Percentiles rank a stretch among this genome's conserved stretches.
These are phyloP conservation scores for Spheniscus humboldti DNA, from an alignment of 2,797 vertebrate genomes.

Conservation along the genomic window DNA sequence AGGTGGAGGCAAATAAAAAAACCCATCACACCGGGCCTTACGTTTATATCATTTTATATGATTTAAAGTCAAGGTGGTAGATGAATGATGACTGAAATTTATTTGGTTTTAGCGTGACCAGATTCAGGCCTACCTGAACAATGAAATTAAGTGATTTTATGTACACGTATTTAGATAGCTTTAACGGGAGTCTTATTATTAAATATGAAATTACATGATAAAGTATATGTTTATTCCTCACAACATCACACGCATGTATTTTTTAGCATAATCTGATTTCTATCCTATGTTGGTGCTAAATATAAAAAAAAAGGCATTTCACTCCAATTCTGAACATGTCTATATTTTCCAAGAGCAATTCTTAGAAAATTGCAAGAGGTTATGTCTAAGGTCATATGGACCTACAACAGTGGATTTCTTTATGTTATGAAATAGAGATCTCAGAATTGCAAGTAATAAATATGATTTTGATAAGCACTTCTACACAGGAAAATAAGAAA, in stretches of 20 bases:
- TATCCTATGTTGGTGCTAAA: neutral
- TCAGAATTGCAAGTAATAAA: constrained; percentile 49
- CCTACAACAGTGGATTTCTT: constrained; percentile 20
- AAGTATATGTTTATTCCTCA: neutral
- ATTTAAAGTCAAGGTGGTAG: neutral
- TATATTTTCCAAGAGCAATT: constrained; percentile 35
- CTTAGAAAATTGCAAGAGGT: constrained; percentile 56
- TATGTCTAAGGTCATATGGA: constrained; percentile 24
- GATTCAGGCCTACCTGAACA: neutral
- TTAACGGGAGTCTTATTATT: neutral
- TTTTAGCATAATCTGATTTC: constrained; percentile 2
- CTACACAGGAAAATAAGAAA: constrained; percentile 25
- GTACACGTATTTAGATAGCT: neutral
- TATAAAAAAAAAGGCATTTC: constrained; percentile 18
- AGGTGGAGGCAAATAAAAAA: constrained; percentile 26
- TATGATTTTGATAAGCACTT: constrained; percentile 39
- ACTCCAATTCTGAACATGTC: constrained; percentile 17
- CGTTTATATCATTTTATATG: neutral
- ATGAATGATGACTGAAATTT: neutral
- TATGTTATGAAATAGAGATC: constrained; percentile 12
- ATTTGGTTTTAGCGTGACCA: neutral
- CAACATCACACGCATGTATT: neutral
- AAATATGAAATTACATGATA: neutral
- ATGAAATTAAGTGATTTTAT: neutral
- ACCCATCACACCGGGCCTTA: neutral